Base-by-base conservation (phyloP, 2,797 vertebrate genomes). In the Anguilla megastoma region DNA sequence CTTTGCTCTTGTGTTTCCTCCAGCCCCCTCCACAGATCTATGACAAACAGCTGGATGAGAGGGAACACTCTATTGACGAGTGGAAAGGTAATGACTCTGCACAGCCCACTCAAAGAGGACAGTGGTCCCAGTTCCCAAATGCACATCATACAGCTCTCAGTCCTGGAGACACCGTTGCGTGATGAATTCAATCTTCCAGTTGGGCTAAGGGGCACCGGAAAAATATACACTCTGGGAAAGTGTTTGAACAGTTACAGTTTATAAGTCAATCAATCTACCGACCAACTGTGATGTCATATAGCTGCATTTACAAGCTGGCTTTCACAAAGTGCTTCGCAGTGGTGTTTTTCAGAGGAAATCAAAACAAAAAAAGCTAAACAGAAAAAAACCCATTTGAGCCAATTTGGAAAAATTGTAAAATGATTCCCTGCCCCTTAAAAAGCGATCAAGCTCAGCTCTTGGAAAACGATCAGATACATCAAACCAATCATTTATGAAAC, bases 31-130 rank as follows among this genome's bases (percentile, higher is more conserved):
- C 99, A 92, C 97, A 98, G 94, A 99, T 99, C 94, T 99, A 99
- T 24, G 99, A 99, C 95, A 99, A 99, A 90, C 98, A 99, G 92
- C 95, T 99, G 95, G 99, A 99, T 95, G 99, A 99, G 95, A 97
- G 98, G 97, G 99, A 99, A 97, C 99, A 99, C 91, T 99, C 98
- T 88, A 99, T 99, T 21, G 99, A 99, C 92, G 99, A 99, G 95
- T 99, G 99, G 99, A 99, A 99, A 99, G 98, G 99, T 99, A 95
- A 95, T 71, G 48, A 85, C 3, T 0, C 36, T 2, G 27, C 54
- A 18, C 9, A 10, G 21, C 30, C 45, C 80, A 16, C 30, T 79
- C 74, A 41, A 41, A 41, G 74, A 41, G 74, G 6, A 48, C 18
- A 33, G 10, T 9, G 33, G 30, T 30, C 71, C 16, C 7, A 36